Evolutionary conservation across 2,888 invertebrate species (phyloP).

Genomic region (Nineta flava): DNA sequence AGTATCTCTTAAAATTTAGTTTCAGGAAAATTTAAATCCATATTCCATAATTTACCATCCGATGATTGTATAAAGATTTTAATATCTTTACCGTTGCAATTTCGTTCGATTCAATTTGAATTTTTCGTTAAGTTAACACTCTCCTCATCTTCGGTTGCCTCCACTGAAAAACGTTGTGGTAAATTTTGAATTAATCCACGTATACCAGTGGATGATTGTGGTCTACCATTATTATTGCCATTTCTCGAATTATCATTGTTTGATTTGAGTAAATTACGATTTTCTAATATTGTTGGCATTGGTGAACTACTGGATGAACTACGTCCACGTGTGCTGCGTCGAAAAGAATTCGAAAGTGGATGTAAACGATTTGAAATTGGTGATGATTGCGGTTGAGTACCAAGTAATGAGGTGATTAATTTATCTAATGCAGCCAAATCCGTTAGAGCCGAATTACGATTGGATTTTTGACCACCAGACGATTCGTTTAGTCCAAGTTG

Average conservation of each 20-base stretch:
- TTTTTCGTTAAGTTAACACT: conserved; percentile 3
- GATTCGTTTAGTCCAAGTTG: conserved; percentile 16
- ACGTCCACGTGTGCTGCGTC: conserved; percentile 9
- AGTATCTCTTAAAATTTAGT: background rate
- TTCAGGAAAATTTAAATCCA: background rate
- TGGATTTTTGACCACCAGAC: conserved; percentile 4
- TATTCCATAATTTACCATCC: conserved; percentile 1
- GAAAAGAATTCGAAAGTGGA: conserved; percentile 11
- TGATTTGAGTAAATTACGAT: background rate
- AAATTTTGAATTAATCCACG: conserved; percentile 4
- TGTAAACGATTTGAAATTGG: conserved; percentile 10
- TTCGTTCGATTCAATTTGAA: background rate
- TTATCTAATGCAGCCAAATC: conserved; percentile 48
- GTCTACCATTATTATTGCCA: background rate
- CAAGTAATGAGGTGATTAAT: conserved; percentile 41
- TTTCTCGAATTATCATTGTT: conserved; percentile 1
- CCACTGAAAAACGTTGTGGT: conserved; percentile 5
- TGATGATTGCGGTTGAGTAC: conserved; percentile 27
- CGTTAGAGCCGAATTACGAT: conserved; percentile 29
- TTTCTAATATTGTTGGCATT: conserved; percentile 8
- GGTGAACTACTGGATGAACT: conserved; percentile 3
- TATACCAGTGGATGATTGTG: background rate
- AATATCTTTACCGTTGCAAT: background rate
- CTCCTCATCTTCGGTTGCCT: conserved; percentile 1
- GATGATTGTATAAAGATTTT: background rate